Conservation (phyloP, 2,113 vertebrate species). For the Sander vitreus region DNA sequence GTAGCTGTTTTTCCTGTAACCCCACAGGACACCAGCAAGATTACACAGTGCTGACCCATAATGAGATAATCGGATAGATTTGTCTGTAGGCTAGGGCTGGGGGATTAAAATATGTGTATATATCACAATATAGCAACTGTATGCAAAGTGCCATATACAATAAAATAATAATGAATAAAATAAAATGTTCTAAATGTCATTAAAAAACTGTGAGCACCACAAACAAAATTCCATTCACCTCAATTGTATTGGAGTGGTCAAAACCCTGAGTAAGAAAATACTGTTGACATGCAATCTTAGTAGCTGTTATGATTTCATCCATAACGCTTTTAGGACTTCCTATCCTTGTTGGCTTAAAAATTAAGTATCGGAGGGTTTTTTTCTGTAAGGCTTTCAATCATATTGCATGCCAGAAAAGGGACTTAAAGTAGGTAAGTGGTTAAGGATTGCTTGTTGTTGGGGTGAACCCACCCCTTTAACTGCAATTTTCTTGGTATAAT, state of each 20-base stretch:
- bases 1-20: slow-evolving; percentile 29
- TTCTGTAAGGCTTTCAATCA: not conserved
- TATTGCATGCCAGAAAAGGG: not conserved
- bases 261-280: no score
- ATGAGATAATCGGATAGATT: slow-evolving; percentile 51
- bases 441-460: not conserved
- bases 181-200: no score
- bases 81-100: not conserved
- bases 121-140: not conserved
- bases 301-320: not conserved
- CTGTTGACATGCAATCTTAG: not conserved
- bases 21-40: slow-evolving; percentile 20
- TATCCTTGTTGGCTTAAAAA: no score
- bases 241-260: no score
- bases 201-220: not conserved
- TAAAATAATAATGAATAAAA: no score
- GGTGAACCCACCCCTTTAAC: not conserved
- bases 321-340: no score
- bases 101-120: not conserved
- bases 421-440: not conserved
- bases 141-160: not conserved
- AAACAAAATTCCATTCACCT: not conserved
- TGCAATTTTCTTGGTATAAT: not conserved
- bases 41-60: slow-evolving; percentile 8
- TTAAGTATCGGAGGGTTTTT: not conserved